Evolutionary conservation across 1,140 invertebrate species (phyloP), one percentile per base, ranked within the genome.

Genomic region (Drosophila sturtevanti): DNA sequence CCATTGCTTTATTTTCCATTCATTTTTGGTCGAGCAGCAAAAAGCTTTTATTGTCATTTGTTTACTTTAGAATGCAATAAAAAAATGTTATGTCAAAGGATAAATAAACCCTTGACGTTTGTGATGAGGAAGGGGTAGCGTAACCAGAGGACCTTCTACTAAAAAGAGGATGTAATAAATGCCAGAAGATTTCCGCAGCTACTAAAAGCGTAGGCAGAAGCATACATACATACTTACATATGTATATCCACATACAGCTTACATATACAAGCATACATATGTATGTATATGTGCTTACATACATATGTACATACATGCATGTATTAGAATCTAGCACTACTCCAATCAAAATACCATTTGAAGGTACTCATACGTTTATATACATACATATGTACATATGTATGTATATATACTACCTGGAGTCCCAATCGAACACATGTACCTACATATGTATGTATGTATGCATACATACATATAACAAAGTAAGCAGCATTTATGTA

Each of bases 1-100:
- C 44, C 7, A 22, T 27, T n/a, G 18, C 11, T 24, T 27, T 14
- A 34, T 34, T 74, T 67, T 38, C 48, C 22, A 54, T 67, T 67
- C 38, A 18, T 61, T 75, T 52, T 41, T 68, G 56, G 59, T 61
- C 10, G 38, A 61, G 62, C 51, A 63, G 62, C 51, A 66, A 71
- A 77, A 80, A 63, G 67, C 72, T 75, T 80, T 80, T 74, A 79
- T 80, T 80, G 79, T 68, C 77, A 72, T 81, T 72, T 81, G 77
- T 80, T 81, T 80, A 74, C 79, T 72, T 81, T 77, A 65, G 72
- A 81, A 81, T 75, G 77, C 79, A 81, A 81, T 81, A 80, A 81
- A 48, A 48, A 81, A 81, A 81, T 76, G 67, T 76, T 76, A 76
- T 71, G 72, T 54, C 76, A 74, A 79, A 66, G 76, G 70, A 79